Conservation (phyloP, 2,888 invertebrate genomes). For the Drosophila austrosaltans region DNA sequence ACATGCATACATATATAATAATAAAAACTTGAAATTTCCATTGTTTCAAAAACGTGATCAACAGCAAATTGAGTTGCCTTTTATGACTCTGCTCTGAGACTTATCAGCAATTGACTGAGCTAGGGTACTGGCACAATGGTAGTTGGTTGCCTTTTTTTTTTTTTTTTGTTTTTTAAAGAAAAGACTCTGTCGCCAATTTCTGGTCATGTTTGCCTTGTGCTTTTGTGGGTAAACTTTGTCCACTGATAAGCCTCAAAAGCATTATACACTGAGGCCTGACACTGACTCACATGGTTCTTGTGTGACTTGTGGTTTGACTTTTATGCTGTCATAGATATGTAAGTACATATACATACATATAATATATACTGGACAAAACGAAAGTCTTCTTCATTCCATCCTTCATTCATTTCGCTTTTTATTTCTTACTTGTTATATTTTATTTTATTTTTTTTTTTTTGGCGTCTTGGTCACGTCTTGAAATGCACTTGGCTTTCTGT, state of each 20-base stretch:
- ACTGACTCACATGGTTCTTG: conserved; percentile 8
- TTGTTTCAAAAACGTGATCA: conserved; percentile 71
- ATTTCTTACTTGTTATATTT: neutral
- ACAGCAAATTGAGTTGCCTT: conserved; percentile 63
- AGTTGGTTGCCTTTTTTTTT: neutral
- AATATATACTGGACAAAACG: conserved; percentile 42
- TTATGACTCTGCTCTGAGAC: conserved; percentile 20
- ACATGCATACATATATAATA: neutral
- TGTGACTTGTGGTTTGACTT: conserved; percentile 1
- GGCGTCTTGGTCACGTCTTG: conserved; percentile 71
- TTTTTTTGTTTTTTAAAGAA: neutral
- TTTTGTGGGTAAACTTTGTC: conserved; percentile 67
- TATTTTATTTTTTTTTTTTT: conserved; percentile 33
- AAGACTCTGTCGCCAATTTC: conserved; percentile 10
- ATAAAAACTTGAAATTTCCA: conserved; percentile 29
- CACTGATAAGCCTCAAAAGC: conserved; percentile 63
- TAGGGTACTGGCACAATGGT: conserved; percentile 23
- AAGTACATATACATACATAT: conserved; percentile 54
- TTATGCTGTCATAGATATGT: conserved; percentile 16
- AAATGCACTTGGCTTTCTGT: conserved; percentile 54
- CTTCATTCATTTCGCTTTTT: conserved; percentile 34
- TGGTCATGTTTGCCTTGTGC: conserved; percentile 30
- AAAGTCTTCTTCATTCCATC: conserved; percentile 7
- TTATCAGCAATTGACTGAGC: conserved; percentile 35
- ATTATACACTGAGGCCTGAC: conserved; percentile 9